These are phyloP conservation scores for Clarias macrocephalus DNA, from an alignment of 2,113 vertebrate genomes.

Conservation along the genomic window DNA sequence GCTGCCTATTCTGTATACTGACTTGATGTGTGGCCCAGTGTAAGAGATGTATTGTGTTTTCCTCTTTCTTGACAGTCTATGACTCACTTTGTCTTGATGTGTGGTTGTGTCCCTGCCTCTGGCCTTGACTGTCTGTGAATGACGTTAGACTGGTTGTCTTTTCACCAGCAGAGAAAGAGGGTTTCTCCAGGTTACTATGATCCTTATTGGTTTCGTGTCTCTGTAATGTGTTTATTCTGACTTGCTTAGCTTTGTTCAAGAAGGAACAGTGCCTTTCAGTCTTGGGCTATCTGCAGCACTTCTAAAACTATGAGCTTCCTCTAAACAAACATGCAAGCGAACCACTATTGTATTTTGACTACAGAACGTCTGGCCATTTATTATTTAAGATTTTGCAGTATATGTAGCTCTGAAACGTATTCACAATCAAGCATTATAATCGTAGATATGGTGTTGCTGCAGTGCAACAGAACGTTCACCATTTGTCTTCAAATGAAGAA, in stretches of 20 bases:
- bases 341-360: too few relatives aligned
- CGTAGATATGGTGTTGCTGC: too few relatives aligned
- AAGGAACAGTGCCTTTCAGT: too few relatives aligned
- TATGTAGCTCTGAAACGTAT: too few relatives aligned
- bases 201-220: not conserved
- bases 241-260: not conserved
- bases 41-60: slow-evolving; percentile 23
- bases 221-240: not conserved
- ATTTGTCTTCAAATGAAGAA: too few relatives aligned
- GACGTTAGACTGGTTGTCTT: not conserved
- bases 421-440: too few relatives aligned
- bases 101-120: slow-evolving; percentile 1
- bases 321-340: too few relatives aligned
- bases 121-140: not conserved
- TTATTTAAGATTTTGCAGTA: too few relatives aligned
- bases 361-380: too few relatives aligned
- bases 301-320: too few relatives aligned
- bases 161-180: not conserved
- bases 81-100: slow-evolving; percentile 24
- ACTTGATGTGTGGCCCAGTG: slow-evolving; percentile 1
- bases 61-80: not conserved
- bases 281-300: too few relatives aligned
- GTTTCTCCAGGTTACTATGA: not conserved
- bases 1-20: not conserved
- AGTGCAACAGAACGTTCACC: too few relatives aligned